Evolutionary conservation across 1,140 invertebrate species (phyloP), one percentile per base, ranked within the genome.

Genomic region (Diabrotica virgifera): DNA sequence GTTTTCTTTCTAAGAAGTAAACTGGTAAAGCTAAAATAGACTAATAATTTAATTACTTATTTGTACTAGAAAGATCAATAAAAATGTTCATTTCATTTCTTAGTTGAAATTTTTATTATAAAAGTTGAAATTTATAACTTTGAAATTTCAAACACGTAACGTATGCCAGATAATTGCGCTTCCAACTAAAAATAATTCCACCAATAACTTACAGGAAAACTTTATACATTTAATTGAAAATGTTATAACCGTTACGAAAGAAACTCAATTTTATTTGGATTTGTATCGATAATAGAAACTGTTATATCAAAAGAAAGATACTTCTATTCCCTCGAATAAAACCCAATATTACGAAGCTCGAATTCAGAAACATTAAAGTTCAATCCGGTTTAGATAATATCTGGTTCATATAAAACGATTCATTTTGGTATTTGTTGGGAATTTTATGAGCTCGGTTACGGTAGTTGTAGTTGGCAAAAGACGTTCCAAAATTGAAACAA

Each of bases 291-390:
- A 46, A 8, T n/a, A 46, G 40, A 46, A 46, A 46, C 40, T 8
- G 40, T 46, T 46, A 46, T 46, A 10, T 46, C 8, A 10, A 8
- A 10, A n/a, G 8, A 46, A n/a, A 46, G n/a, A 8, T 46, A 10
- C 40, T 46, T 46, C 24, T 24, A 24, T 24, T 24, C 24, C 24
- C 24, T 24, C 24, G 24, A 24, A 24, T 24, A 24, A 24, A 24
- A 46, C 6, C n/a, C 40, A 6, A 46, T 46, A 46, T 46, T 10
- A 46, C 40, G n/a, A 8, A 46, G 40, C 8, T 46, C 8, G 40
- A 46, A 46, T 46, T 46, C 40, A n/a, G 40, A n/a, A n/a, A 46
- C n/a, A 46, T 46, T 46, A 46, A 46, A 46, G 40, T 46, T 46
- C 40, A 46, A 46, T 46, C 40, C 40, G 40, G 40, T 46, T 46